Evolutionary conservation across 1,140 invertebrate genomes (phyloP).

Genomic region (Megathymus violae): DNA sequence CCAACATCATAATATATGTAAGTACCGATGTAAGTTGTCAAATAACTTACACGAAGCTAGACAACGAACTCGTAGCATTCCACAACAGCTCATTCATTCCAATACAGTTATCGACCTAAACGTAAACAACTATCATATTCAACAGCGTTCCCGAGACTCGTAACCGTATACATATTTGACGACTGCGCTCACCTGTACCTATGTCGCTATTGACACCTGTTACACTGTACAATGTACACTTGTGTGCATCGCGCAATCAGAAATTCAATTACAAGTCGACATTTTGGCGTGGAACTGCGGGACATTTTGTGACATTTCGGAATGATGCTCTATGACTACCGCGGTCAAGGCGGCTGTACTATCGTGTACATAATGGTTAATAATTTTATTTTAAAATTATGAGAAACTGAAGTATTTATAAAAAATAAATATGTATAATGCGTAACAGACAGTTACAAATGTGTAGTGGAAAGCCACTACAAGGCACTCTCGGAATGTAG

Average conservation of each 20-base stretch:
- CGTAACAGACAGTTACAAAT: no score
- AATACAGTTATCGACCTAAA: conserved; percentile 4
- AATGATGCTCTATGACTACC: conserved; percentile 18
- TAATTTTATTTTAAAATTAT: conserved; percentile 8
- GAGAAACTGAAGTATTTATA: no score
- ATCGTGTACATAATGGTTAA: conserved; percentile 13
- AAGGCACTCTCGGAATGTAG: no score
- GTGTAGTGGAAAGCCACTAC: no score
- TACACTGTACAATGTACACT: conserved; percentile 46
- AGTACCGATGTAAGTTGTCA: not conserved
- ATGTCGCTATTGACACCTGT: conserved; percentile 64
- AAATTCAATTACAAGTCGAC: conserved; percentile 68
- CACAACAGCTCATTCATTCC: conserved; percentile 3
- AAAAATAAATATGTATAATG: no score
- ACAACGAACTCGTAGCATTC: conserved; percentile 1
- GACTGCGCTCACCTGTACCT: conserved; percentile 23
- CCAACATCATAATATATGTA: no score
- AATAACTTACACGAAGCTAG: not conserved
- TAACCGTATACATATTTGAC: conserved; percentile 34
- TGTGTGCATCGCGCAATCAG: conserved; percentile 54
- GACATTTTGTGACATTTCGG: conserved; percentile 40
- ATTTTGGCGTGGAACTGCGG: conserved; percentile 52
- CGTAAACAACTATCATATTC: conserved; percentile 24
- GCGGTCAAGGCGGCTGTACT: conserved; percentile 24
- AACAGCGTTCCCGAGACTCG: conserved; percentile 5